Evolutionary conservation across 1,140 invertebrate species (phyloP).

Genomic region (Drosophila subobscura): DNA sequence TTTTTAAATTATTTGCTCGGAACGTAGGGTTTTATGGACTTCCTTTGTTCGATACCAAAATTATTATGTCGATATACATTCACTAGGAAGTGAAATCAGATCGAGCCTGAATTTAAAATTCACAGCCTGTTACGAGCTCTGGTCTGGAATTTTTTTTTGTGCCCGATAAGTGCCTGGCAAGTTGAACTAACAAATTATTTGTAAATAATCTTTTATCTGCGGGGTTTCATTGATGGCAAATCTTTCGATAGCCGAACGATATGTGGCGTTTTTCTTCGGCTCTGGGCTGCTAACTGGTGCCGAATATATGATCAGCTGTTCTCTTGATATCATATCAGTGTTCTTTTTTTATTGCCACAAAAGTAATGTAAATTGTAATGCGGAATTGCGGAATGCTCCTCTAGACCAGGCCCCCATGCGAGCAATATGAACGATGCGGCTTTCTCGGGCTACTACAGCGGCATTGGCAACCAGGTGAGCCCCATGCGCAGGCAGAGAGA

Average conservation of each 20-base stretch:
- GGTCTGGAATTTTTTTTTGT: no score
- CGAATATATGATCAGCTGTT: conserved; percentile 15
- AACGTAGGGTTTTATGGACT: no score
- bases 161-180: no score
- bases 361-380: conserved; percentile 48
- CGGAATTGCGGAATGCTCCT: conserved; percentile 24
- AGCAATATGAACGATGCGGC: conserved; percentile 68
- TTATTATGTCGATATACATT: no score
- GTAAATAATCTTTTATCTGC: no score
- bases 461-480: conserved; percentile 59
- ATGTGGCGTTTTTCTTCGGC: no score
- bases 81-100: no score
- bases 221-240: not conserved
- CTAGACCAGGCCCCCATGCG: not conserved
- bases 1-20: no score
- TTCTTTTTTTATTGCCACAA: conserved; percentile 3
- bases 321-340: conserved; percentile 17
- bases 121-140: no score
- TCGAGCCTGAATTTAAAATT: no score
- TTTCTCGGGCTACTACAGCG: conserved; percentile 53
- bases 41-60: no score
- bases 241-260: not conserved
- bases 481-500: conserved; percentile 14
- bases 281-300: not conserved
- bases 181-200: no score